These are phyloP conservation scores for Drosophila novamexicana DNA, from an alignment of 1,140 invertebrate species.

Conservation along the genomic window DNA sequence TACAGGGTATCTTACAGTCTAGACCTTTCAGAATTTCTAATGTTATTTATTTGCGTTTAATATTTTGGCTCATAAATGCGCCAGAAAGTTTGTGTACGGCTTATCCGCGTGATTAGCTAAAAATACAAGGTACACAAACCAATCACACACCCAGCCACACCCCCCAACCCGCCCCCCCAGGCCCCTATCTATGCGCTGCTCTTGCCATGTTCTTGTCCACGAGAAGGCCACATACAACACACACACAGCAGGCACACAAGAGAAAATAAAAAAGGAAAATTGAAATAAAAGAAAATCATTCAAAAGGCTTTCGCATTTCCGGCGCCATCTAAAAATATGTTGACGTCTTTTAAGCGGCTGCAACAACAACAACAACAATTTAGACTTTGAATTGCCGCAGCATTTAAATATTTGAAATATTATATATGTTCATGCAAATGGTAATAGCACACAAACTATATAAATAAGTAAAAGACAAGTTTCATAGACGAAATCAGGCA, in stretches of 20 bases:
- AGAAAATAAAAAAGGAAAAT: conserved; percentile 19
- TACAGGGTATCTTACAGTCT: conserved; percentile 17
- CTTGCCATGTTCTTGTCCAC: conserved; percentile 20
- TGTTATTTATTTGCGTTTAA: conserved; percentile 48
- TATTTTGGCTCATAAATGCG: conserved; percentile 36
- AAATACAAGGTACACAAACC: conserved; percentile 55
- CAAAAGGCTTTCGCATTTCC: conserved; percentile 73
- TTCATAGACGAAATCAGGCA: too few relatives aligned
- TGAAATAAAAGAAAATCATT: conserved; percentile 13
- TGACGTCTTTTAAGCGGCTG: conserved; percentile 62
- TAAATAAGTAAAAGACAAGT: too few relatives aligned
- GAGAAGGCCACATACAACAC: conserved; percentile 22
- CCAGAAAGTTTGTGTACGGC: conserved; percentile 39
- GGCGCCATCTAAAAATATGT: conserved; percentile 79
- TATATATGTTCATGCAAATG: too few relatives aligned
- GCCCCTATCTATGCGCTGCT: not conserved
- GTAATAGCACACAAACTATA: too few relatives aligned
- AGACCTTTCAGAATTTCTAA: not conserved
- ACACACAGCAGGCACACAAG: not conserved
- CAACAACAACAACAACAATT: conserved; percentile 10
- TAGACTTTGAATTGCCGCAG: conserved; percentile 2
- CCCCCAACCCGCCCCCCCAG: not conserved
- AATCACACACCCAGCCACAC: conserved; percentile 5
- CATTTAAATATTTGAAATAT: not conserved
- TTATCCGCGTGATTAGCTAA: conserved; percentile 74